A percentile compares a stretch with the other conserved stretches of the same genome.
Evolutionary conservation across 2,888 invertebrate species (phyloP).

Genomic region (Eupithecia dodoneata): DNA sequence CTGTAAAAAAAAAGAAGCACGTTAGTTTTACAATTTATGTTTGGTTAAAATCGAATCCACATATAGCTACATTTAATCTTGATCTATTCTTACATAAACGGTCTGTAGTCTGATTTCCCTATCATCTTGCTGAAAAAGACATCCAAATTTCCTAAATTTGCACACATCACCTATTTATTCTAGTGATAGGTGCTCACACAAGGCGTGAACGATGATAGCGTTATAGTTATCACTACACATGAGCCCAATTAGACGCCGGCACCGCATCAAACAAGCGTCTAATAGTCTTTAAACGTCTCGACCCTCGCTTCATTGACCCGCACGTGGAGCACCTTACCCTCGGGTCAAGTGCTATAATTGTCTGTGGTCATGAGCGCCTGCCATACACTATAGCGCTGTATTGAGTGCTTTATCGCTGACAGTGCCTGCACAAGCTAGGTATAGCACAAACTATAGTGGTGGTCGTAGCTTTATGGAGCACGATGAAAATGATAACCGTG

Average conservation of each 20-base stretch:
- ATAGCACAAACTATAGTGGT: not conserved
- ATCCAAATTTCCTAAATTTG: not conserved
- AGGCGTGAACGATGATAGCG: constrained; percentile 9
- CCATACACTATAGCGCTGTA: constrained; percentile 30
- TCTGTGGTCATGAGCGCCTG: constrained; percentile 50
- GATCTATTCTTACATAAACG: not conserved
- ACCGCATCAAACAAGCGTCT: constrained; percentile 44
- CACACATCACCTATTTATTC: not conserved
- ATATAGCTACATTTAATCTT: not conserved
- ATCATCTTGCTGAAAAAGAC: not conserved
- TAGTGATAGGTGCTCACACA: not conserved
- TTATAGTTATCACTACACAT: constrained; percentile 33
- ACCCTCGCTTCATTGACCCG: constrained; percentile 62
- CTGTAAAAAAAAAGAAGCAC: constrained; percentile 62
- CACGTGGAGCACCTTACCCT: constrained; percentile 50
- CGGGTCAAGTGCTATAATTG: constrained; percentile 77
- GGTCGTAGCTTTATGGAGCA: not conserved
- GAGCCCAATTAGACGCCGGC: constrained; percentile 40
- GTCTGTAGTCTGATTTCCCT: not conserved
- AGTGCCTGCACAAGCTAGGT: not conserved
- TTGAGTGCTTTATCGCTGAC: constrained; percentile 33
- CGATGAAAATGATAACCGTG: not conserved
- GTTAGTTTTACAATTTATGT: constrained; percentile 4
- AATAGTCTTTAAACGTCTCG: constrained; percentile 56
- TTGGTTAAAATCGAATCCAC: not conserved